Conservation (phyloP, 1,140 invertebrate genomes). For the Calliphora vicina region DNA sequence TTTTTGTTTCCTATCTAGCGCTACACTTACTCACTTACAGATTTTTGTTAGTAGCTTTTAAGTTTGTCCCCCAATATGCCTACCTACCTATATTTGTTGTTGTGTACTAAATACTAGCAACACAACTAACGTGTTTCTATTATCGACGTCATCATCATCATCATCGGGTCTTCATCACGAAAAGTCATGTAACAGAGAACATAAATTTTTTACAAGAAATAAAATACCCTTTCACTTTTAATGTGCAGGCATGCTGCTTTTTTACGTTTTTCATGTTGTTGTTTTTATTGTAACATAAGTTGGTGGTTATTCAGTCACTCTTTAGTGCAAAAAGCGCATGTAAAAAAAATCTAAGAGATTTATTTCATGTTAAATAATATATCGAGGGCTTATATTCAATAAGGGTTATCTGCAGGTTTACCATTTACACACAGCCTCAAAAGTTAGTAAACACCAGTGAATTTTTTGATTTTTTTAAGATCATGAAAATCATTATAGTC, state of each 20-base stretch:
- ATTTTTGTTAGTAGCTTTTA: not conserved
- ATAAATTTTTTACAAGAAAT: not conserved
- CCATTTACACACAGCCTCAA: no score
- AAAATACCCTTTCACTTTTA: constrained; percentile 14
- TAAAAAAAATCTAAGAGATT: not conserved
- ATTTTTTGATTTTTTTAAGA: no score
- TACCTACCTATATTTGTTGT: not conserved
- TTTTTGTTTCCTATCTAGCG: not conserved
- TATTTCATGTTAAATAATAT: not conserved
- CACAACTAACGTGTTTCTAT: not conserved
- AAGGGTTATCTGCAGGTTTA: no score
- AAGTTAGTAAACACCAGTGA: no score
- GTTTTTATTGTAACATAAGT: not conserved
- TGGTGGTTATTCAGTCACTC: not conserved
- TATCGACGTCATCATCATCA: not conserved
- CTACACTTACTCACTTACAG: not conserved
- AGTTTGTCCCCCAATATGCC: not conserved
- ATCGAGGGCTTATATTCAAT: no score
- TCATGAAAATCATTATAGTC: no score
- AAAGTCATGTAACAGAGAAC: constrained; percentile 1
- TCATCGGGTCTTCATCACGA: not conserved
- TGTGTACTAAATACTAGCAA: not conserved
- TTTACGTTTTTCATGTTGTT: not conserved
- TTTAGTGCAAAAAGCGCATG: not conserved
- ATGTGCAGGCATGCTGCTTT: not conserved